Evolutionary conservation across 2,888 invertebrate species (phyloP), one percentile per base, ranked within the genome.

Genomic region (Laothoe populi): DNA sequence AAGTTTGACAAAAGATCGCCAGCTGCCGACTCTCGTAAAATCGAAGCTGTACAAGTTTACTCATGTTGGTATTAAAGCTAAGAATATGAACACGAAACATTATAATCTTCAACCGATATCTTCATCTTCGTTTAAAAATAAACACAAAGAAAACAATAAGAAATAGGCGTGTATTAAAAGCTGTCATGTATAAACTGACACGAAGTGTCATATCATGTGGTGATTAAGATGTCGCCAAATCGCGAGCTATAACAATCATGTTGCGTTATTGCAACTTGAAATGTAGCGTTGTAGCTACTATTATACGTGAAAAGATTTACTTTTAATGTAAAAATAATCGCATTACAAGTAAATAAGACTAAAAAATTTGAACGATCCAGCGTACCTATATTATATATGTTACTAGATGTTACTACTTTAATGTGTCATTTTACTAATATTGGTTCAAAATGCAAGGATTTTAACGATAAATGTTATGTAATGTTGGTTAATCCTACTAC

Each of bases 1-100:
- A 84, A 31, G 77, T 78, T 81, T 85, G 86, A 88, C 86, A 86
- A 86, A 87, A 86, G 11, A 82, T 79, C 77, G 75, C 68, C 86
- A 86, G 86, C 86, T 87, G 86, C 66, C 72, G 68, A 72, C 69
- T 78, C 63, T 73, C 31, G 10, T 16, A 7, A 0, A 49, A 49
- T 26, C 26, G 49, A 49, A 26, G 26, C n/a, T 4, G 4, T 16
- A 16, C n/a, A 31, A 31, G 7, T 4, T 0, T 4, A 26, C 2
- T 26, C 2, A 4, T 26, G 5, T 2, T 26, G 5, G 2, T 26
- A 5, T 26, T 26, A 26, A 26, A 2, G 5, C 26, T 26, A 4
- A 26, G 26, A 4, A 26, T 26, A 26, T 26, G n/a, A n/a, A n/a
- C n/a, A n/a, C n/a, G n/a, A n/a, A n/a, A n/a, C n/a, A n/a, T n/a